A percentile compares a stretch with the other conserved stretches of the same genome.
phyloP scores from a whole-genome alignment of 2,888 invertebrate genomes.

The Hyppa rectilinea region DNA sequence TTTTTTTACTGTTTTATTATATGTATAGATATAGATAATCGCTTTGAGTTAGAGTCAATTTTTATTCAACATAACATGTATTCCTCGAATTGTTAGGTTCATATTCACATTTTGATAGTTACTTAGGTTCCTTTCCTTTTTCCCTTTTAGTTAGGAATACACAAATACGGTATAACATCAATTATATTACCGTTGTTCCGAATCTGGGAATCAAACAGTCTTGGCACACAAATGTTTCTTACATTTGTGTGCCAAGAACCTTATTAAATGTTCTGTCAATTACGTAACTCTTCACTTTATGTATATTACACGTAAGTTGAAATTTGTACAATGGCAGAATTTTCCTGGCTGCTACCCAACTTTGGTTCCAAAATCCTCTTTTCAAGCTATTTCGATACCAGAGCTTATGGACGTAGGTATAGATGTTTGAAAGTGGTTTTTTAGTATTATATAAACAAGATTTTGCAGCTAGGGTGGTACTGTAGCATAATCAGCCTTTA shows the following conservation, averaged over 20 bases:
- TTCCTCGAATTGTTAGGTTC: not conserved
- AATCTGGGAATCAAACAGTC: too few relatives aligned
- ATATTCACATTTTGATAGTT: not conserved
- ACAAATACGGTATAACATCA: not conserved
- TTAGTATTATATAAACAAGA: not conserved
- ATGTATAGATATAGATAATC: too few relatives aligned
- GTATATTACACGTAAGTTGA: constrained; percentile 19
- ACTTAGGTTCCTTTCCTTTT: too few relatives aligned
- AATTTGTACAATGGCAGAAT: constrained; percentile 49
- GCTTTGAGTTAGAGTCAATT: too few relatives aligned
- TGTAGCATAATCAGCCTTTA: too few relatives aligned
- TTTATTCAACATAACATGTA: not conserved
- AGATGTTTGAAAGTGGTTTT: constrained; percentile 23
- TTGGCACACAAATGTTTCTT: too few relatives aligned
- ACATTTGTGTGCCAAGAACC: constrained; percentile 36
- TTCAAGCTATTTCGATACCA: constrained; percentile 41
- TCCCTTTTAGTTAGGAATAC: not conserved
- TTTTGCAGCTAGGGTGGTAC: not conserved
- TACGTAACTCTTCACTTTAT: constrained; percentile 47
- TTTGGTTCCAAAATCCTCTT: constrained; percentile 54
- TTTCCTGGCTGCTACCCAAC: constrained; percentile 58
- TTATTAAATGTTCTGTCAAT: constrained; percentile 35
- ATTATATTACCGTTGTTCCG: constrained; percentile 2
- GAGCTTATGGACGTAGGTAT: constrained; percentile 29
- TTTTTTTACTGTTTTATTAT: too few relatives aligned